phyloP scores from a whole-genome alignment of 2,113 vertebrate genomes.

The Albula goreensis region DNA sequence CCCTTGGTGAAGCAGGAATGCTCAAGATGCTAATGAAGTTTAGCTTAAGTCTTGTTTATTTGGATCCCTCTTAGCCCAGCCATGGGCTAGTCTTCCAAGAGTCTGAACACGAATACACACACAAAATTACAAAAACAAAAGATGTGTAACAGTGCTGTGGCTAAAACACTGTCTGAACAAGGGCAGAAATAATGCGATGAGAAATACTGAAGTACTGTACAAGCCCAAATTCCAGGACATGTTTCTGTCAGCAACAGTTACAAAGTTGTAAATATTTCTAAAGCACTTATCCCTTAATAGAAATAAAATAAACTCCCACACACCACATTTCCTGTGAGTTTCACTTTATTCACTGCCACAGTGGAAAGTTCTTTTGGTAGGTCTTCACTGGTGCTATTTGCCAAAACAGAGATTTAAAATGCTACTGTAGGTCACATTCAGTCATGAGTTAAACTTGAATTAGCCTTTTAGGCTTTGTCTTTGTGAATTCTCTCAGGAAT shows the following conservation, averaged over 20 bases:
- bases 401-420: background rate
- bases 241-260: background rate
- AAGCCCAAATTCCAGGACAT: constrained; percentile 14
- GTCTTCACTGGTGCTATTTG: background rate
- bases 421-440: background rate
- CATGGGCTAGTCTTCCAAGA: no score
- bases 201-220: background rate
- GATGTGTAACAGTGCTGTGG: constrained; percentile 17
- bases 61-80: no score
- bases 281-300: background rate
- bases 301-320: no score
- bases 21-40: constrained; percentile 25
- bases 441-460: background rate
- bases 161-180: background rate
- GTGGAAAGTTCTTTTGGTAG: no score
- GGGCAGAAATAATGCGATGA: background rate
- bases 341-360: no score
- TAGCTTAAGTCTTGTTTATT: no score
- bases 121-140: no score
- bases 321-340: no score
- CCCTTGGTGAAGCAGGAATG: constrained; percentile 37
- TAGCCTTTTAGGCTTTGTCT: background rate
- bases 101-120: no score
- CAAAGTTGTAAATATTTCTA: background rate
- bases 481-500: background rate